Percentiles rank a stretch among this genome's conserved stretches.
These are phyloP conservation scores for Drosophila nr. fundita DNA, from an alignment of 2,888 invertebrate species.

Conservation along the genomic window DNA sequence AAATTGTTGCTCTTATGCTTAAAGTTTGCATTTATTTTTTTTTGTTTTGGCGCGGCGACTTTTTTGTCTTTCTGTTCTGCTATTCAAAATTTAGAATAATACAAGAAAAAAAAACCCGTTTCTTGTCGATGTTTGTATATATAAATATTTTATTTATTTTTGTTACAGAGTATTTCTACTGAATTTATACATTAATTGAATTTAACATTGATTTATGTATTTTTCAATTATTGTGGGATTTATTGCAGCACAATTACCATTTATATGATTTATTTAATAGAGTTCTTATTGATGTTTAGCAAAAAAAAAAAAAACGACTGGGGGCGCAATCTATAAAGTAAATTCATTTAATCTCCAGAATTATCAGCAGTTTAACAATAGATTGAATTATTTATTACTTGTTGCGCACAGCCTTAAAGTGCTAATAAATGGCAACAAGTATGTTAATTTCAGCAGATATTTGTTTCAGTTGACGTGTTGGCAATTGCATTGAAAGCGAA, in stretches of 20 bases:
- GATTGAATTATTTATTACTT: conserved; percentile 1
- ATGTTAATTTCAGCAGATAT: conserved; percentile 1
- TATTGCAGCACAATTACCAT: background rate
- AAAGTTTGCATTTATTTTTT: conserved; percentile 28
- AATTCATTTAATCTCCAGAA: background rate
- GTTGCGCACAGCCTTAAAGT: background rate
- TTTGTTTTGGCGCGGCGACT: background rate
- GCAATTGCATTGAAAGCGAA: background rate
- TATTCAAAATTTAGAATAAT: conserved; percentile 8
- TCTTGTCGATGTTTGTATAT: background rate
- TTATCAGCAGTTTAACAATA: conserved; percentile 8
- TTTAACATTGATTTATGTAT: background rate
- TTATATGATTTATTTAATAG: background rate
- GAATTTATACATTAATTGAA: background rate
- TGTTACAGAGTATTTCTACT: background rate
- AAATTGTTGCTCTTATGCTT: conserved; percentile 37
- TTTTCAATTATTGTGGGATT: conserved; percentile 1
- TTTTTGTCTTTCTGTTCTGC: background rate
- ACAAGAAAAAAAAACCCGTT: conserved; percentile 13
- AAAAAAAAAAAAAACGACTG: background rate
- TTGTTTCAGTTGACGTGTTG: background rate
- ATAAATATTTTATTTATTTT: background rate
- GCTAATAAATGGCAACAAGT: background rate
- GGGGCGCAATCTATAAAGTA: background rate
- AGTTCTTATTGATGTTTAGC: background rate